These are phyloP conservation scores for Zapus hudsonius DNA, from an alignment of 2,113 vertebrate species.

Conservation along the genomic window DNA sequence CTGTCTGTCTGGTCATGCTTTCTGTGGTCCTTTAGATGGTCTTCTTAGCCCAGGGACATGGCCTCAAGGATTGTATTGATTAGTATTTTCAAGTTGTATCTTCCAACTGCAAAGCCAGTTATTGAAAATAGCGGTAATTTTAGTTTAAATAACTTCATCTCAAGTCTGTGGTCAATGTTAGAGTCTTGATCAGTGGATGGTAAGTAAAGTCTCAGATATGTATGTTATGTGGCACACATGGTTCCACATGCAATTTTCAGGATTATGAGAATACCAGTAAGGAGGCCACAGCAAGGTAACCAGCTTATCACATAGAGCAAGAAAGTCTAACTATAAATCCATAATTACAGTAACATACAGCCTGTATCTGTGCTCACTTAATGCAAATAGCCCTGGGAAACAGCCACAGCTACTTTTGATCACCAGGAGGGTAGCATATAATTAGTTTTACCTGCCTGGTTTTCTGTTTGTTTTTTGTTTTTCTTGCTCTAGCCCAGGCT, in stretches of 20 bases:
- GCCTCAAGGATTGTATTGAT: neutral
- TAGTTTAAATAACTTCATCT: neutral
- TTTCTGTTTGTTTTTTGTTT: neutral
- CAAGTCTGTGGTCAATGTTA: neutral
- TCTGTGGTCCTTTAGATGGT: accelerated
- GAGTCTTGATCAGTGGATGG: neutral
- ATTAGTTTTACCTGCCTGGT: neutral
- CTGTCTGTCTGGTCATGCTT: accelerated
- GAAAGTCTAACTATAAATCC: neutral
- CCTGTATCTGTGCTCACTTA: neutral
- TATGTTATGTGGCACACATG: accelerated
- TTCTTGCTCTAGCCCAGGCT: too few relatives aligned
- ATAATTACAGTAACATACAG: accelerated
- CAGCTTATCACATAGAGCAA: neutral
- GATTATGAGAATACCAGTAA: neutral
- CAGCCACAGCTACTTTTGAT: neutral
- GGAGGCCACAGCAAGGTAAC: too few relatives aligned
- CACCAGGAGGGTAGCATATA: neutral
- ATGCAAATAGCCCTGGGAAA: neutral
- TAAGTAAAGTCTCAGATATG: neutral
- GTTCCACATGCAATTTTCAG: neutral
- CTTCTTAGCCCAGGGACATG: neutral
- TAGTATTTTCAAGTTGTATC: neutral
- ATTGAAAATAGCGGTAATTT: neutral
- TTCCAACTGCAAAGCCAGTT: neutral